Conservation (phyloP, 2,797 vertebrate genomes). For the Sebastes miniatus region DNA sequence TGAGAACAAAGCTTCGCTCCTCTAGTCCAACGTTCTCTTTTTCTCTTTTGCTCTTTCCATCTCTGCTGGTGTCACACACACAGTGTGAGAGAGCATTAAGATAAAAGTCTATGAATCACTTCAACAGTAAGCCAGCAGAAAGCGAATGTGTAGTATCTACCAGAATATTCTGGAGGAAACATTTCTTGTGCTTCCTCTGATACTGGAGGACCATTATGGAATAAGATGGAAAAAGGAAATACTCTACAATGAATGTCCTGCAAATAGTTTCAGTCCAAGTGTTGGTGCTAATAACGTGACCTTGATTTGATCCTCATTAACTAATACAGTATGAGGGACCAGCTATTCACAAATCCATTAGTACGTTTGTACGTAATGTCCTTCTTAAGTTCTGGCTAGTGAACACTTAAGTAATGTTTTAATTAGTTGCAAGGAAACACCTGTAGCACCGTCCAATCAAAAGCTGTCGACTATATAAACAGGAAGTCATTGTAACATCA, state of each 20-base stretch:
- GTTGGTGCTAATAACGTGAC: not conserved
- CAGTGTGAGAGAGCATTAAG: conserved; percentile 24
- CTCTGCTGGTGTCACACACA: conserved; percentile 43
- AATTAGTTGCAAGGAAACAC: not conserved
- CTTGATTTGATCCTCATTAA: not conserved
- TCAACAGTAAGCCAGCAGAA: conserved; percentile 24
- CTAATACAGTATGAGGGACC: not conserved
- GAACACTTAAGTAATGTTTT: not conserved
- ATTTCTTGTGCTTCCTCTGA: not conserved
- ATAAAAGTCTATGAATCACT: conserved; percentile 51
- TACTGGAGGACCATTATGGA: not conserved
- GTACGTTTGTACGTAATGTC: not conserved
- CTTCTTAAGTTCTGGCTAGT: not conserved
- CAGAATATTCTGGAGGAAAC: conserved; percentile 41
- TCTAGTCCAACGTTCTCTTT: conserved; percentile 19
- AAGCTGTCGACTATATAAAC: not conserved
- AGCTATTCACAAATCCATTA: not conserved
- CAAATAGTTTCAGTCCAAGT: not conserved
- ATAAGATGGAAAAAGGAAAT: not conserved
- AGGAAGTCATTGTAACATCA: not conserved
- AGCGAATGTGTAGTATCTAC: conserved; percentile 9
- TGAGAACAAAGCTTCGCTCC: conserved; percentile 59
- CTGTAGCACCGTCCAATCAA: not conserved
- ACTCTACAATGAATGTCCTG: not conserved
- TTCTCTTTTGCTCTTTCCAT: conserved; percentile 34